phyloP scores from a whole-genome alignment of 2,888 invertebrate species.

The Lepidocyrtinus sp. region DNA sequence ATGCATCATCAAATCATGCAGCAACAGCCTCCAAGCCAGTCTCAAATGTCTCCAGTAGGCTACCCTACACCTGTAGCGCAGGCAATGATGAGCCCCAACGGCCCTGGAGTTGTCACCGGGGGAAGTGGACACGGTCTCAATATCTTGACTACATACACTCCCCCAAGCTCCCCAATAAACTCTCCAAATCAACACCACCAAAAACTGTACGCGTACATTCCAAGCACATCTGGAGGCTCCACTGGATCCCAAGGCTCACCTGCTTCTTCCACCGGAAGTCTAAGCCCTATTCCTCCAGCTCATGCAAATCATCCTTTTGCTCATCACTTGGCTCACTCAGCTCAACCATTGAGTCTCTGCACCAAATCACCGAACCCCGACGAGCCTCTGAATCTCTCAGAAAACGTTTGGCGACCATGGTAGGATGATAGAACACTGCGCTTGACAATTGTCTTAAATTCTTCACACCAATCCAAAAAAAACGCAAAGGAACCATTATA shows the following conservation, averaged over 20 bases:
- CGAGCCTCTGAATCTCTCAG: conserved; percentile 69
- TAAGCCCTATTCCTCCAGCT: conserved; percentile 67
- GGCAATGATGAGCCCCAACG: conserved; percentile 35
- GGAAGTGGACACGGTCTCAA: conserved; percentile 63
- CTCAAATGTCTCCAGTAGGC: conserved; percentile 60
- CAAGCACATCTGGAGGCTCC: conserved; percentile 55
- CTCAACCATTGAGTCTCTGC: conserved; percentile 62
- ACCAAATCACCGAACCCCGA: conserved; percentile 63
- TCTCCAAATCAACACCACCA: conserved; percentile 54
- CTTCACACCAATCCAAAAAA: no score
- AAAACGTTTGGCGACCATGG: conserved; percentile 69
- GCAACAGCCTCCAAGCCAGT: conserved; percentile 36
- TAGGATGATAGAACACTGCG: conserved; percentile 46
- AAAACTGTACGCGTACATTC: conserved; percentile 61
- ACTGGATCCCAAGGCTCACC: conserved; percentile 55
- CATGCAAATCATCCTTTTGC: conserved; percentile 64
- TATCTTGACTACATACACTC: conserved; percentile 68
- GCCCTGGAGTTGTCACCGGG: conserved; percentile 30
- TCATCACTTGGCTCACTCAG: conserved; percentile 53
- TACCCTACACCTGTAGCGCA: conserved; percentile 42
- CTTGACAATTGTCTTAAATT: conserved; percentile 17
- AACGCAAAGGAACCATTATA: conserved; percentile 40
- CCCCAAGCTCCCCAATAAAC: conserved; percentile 68
- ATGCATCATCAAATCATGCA: conserved; percentile 56
- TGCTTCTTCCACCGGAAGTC: conserved; percentile 62